Base-by-base conservation (phyloP, 1,140 invertebrate species). In the Cydia splendana region DNA sequence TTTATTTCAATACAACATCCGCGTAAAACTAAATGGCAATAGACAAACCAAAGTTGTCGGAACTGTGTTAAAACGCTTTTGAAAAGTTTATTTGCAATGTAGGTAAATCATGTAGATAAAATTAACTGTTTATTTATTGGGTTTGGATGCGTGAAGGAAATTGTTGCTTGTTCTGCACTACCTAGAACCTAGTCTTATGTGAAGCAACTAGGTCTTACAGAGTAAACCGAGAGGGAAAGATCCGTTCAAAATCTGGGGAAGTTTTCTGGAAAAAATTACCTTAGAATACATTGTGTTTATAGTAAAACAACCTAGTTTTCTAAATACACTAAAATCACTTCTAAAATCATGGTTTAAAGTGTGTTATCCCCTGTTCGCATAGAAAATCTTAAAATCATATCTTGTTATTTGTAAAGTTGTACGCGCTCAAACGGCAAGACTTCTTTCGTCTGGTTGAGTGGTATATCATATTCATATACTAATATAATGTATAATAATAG, bases 11-110 rank as follows among this genome's bases (percentile, higher is more conserved):
- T 67, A 12, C 62, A 74, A 51, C 18, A n/a, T 48, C n/a, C 20
- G 71, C 42, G 9, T 38, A 74, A 48, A 62, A 62, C 53, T 15
- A 62, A 24, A 62, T 9, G 57, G 53, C 57, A 62, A 62, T 62
- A 24, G 20, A 6, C 13, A 24, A 62, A 62, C 57, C 65, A 67
- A 67, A 67, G 65, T 67, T 67, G 65, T 67, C 28, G 30, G 30
- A 67, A 38, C 30, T 67, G 65, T 34, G 12, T 67, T 34, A 15
- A 34, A 62, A 62, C 18, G 57, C 57, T 62, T 62, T 12, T 62
- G 53, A 57, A 53, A 53, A 53, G 57, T 62, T 62, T 62, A 62
- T 62, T 62, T 62, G 57, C 57, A 24, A 2, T 24, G 2, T 62
- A 62, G 57, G 20, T 62, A 24, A 62, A 62, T 53, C 15, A 53